phyloP scores from a whole-genome alignment of 2,113 vertebrate genomes.

The Festucalex cinctus region DNA sequence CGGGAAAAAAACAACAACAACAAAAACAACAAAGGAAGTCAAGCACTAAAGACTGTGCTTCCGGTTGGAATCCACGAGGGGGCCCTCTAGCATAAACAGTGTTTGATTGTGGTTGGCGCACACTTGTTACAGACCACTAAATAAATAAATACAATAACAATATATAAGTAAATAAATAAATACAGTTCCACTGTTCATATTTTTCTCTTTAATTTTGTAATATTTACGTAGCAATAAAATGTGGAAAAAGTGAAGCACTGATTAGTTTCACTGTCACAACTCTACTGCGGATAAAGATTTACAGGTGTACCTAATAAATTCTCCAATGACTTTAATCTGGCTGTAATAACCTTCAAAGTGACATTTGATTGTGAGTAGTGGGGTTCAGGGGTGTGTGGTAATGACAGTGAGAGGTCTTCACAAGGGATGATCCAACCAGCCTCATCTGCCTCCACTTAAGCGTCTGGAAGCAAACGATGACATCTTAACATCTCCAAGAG shows the following conservation, averaged over 20 bases:
- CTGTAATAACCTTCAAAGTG: slow-evolving; percentile 19
- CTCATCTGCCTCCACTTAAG: slow-evolving; percentile 63
- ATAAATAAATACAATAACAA: no score
- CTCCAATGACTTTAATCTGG: not conserved
- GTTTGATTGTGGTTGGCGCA: no score
- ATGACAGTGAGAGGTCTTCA: slow-evolving; percentile 58
- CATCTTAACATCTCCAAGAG: slow-evolving; percentile 41
- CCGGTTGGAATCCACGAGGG: slow-evolving; percentile 46
- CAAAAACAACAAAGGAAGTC: no score
- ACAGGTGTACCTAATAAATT: not conserved
- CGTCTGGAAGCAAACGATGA: slow-evolving; percentile 47
- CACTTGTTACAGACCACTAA: no score
- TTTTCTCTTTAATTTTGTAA: no score
- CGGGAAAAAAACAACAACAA: not conserved
- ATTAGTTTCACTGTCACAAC: not conserved
- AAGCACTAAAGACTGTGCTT: slow-evolving; percentile 18
- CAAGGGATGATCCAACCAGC: slow-evolving; percentile 31
- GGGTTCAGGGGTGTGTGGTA: slow-evolving; percentile 10
- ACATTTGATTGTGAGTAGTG: slow-evolving; percentile 27
- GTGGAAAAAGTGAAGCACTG: not conserved
- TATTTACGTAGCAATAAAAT: no score
- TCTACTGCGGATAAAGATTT: not conserved
- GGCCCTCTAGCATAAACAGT: slow-evolving; percentile 46
- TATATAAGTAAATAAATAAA: no score
- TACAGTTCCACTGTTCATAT: no score